Evolutionary conservation across 2,797 vertebrate genomes (phyloP).

Genomic region (Lagothrix lagotricha): DNA sequence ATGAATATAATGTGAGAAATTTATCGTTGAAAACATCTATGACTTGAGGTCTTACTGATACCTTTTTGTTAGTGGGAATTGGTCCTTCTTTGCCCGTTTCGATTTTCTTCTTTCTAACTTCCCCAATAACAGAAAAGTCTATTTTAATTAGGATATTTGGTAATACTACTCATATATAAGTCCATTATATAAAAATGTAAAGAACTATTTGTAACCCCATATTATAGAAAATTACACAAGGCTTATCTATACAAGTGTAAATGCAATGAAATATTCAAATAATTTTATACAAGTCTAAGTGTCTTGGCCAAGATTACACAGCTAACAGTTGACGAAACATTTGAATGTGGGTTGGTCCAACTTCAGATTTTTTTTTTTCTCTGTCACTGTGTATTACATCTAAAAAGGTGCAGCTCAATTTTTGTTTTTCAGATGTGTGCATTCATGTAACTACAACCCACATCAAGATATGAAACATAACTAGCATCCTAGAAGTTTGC

Average conservation of each 20-base stretch:
- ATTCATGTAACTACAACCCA: neutral
- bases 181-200: neutral
- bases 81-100: neutral
- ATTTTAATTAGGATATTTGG: slow-evolving; percentile 3
- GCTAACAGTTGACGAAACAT: neutral
- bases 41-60: neutral
- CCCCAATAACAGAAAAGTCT: neutral
- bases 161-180: neutral
- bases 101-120: neutral
- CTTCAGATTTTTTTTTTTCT: neutral
- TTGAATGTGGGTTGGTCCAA: neutral
- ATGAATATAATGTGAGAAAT: neutral
- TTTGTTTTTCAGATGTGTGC: neutral
- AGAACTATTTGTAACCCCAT: neutral
- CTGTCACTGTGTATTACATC: neutral
- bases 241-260: neutral
- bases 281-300: neutral
- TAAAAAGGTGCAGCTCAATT: neutral
- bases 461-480: neutral
- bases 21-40: neutral
- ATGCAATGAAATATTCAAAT: neutral
- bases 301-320: neutral
- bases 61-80: neutral
- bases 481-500: neutral
- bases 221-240: neutral